A percentile compares a stretch with the other conserved stretches of the same genome.
phyloP scores from a whole-genome alignment of 2,888 invertebrate genomes.

The Cecidostiba fungosa region DNA sequence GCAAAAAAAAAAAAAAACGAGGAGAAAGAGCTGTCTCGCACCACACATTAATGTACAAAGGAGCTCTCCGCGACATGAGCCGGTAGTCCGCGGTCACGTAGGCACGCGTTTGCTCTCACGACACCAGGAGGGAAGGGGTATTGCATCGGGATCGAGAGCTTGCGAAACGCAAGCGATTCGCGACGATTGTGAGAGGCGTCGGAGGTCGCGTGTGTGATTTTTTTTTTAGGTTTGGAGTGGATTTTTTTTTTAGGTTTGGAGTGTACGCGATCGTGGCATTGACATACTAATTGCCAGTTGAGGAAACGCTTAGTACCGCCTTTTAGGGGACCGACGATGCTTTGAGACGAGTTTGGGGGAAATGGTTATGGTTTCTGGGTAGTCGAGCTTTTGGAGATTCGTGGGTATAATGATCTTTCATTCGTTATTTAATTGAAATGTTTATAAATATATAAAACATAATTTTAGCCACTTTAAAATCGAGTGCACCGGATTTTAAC shows the following conservation, averaged over 20 bases:
- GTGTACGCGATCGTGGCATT: not conserved
- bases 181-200: not conserved
- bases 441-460: too few relatives aligned
- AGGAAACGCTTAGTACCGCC: not conserved
- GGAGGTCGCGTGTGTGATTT: not conserved
- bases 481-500: not conserved
- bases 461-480: too few relatives aligned
- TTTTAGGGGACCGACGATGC: not conserved
- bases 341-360: too few relatives aligned
- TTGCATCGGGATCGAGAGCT: constrained; percentile 20
- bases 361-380: too few relatives aligned
- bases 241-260: not conserved
- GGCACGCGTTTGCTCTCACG: constrained; percentile 28
- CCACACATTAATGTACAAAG: not conserved
- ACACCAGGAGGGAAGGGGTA: not conserved
- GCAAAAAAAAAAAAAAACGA: not conserved
- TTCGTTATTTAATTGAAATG: too few relatives aligned
- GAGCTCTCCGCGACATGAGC: constrained; percentile 49
- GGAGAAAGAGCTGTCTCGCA: not conserved
- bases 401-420: too few relatives aligned
- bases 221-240: too few relatives aligned
- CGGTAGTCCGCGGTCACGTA: constrained; percentile 58
- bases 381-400: too few relatives aligned
- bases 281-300: not conserved
- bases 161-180: constrained; percentile 42